A percentile compares a stretch with the other conserved stretches of the same genome.
Evolutionary conservation across 2,888 invertebrate species (phyloP).

Genomic region (Caenorhabditis wallacei): DNA sequence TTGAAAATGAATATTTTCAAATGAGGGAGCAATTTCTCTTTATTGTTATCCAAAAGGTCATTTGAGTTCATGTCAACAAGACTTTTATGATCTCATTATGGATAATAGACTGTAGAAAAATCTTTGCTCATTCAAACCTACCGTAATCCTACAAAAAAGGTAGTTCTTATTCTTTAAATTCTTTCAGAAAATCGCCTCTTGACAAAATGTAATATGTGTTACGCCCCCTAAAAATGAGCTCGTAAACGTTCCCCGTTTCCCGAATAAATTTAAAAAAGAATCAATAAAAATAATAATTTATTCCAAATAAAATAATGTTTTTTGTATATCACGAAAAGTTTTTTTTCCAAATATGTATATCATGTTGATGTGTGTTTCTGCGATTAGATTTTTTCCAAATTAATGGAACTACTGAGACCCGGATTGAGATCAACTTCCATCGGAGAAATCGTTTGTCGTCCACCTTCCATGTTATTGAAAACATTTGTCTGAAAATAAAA

Average conservation of each 20-base stretch:
- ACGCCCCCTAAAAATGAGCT: no score
- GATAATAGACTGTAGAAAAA: not conserved
- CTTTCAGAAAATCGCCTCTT: no score
- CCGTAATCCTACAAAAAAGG: no score
- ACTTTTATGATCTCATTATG: no score
- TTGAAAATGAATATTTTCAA: no score
- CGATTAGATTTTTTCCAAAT: slow-evolving; percentile 69
- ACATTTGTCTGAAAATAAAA: slow-evolving; percentile 61
- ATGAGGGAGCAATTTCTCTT: no score
- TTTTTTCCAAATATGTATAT: slow-evolving; percentile 8
- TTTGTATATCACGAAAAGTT: not conserved
- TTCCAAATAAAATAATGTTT: not conserved
- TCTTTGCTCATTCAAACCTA: no score
- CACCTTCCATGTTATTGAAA: slow-evolving; percentile 38
- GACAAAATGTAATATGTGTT: no score
- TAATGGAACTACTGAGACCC: slow-evolving; percentile 69
- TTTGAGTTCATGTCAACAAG: no score
- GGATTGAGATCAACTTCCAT: slow-evolving; percentile 72
- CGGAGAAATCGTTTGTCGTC: slow-evolving; percentile 4
- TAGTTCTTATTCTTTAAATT: no score
- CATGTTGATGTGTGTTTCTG: not conserved
- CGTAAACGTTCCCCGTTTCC: no score
- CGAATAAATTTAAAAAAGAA: not conserved
- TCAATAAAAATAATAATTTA: not conserved
- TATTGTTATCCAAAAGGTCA: no score